These are phyloP conservation scores for Gallinago media DNA, from an alignment of 2,113 vertebrate genomes.

Conservation along the genomic window DNA sequence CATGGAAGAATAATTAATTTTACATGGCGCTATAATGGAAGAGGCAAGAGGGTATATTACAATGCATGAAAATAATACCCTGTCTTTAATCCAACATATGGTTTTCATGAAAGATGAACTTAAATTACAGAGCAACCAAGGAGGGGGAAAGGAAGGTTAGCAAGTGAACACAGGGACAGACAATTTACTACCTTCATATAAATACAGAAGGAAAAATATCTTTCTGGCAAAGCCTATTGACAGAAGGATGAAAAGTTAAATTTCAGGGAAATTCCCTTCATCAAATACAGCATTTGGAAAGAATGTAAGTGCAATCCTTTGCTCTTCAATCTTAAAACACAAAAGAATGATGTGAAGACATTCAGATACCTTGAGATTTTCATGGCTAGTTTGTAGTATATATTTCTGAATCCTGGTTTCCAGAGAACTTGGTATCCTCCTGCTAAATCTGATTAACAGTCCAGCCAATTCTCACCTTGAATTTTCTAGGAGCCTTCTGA, in stretches of 20 bases:
- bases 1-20: slow-evolving; percentile 37
- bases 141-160: neutral
- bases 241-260: neutral
- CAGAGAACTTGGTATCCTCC: neutral
- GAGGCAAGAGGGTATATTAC: slow-evolving; percentile 33
- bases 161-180: slow-evolving; percentile 8
- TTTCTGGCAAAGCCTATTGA: neutral
- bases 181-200: slow-evolving; percentile 16
- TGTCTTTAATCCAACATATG: slow-evolving; percentile 8
- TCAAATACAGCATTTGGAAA: slow-evolving; percentile 15
- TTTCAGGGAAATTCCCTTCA: slow-evolving; percentile 35
- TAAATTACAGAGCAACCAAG: neutral
- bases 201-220: neutral
- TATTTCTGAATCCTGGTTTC: neutral
- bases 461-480: neutral
- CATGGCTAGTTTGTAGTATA: neutral
- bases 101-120: slow-evolving; percentile 42
- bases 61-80: slow-evolving; percentile 19
- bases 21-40: neutral
- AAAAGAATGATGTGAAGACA: neutral
- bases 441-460: slow-evolving; percentile 1
- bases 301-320: neutral
- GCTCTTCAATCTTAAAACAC: neutral
- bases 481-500: neutral
- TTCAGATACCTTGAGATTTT: neutral